Evolutionary conservation across 2,888 invertebrate genomes (phyloP).

Genomic region (Petrolisthes cinctipes): DNA sequence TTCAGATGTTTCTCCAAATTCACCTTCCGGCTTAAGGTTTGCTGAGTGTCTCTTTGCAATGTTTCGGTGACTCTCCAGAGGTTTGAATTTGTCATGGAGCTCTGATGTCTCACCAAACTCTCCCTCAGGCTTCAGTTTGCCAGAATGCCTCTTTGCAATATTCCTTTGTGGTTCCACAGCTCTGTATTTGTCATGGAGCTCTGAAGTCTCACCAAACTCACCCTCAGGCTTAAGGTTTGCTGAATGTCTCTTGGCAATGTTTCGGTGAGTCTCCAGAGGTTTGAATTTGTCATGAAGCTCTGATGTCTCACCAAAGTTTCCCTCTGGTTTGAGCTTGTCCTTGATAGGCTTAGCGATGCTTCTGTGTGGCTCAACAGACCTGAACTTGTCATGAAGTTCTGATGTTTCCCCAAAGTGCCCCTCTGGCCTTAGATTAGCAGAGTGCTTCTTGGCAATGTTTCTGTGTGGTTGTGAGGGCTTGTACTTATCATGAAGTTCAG

Average conservation of each 20-base stretch:
- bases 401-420: slow-evolving; percentile 51
- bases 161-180: slow-evolving; percentile 29
- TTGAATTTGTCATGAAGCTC: slow-evolving; percentile 49
- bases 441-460: slow-evolving; percentile 52
- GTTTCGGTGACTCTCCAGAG: slow-evolving; percentile 33
- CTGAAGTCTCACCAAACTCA: slow-evolving; percentile 54
- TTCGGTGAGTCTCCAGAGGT: slow-evolving; percentile 22
- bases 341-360: slow-evolving; percentile 48
- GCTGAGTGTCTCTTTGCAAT: slow-evolving; percentile 57
- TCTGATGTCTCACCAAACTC: slow-evolving; percentile 56
- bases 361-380: slow-evolving; percentile 13
- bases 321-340: slow-evolving; percentile 42
- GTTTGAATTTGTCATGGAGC: slow-evolving; percentile 41
- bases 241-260: slow-evolving; percentile 54
- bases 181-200: slow-evolving; percentile 51
- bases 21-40: slow-evolving; percentile 52
- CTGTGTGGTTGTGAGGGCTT: slow-evolving; percentile 23
- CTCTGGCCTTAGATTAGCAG: slow-evolving; percentile 40
- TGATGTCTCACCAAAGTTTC: slow-evolving; percentile 45
- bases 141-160: slow-evolving; percentile 56
- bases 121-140: slow-evolving; percentile 50
- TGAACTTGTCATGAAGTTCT: slow-evolving; percentile 44
- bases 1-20: slow-evolving; percentile 61
- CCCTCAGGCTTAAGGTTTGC: slow-evolving; percentile 50
- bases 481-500: slow-evolving; percentile 58